These are phyloP conservation scores for Sarcophaga variegata DNA, from an alignment of 2,888 invertebrate genomes.

Conservation along the genomic window DNA sequence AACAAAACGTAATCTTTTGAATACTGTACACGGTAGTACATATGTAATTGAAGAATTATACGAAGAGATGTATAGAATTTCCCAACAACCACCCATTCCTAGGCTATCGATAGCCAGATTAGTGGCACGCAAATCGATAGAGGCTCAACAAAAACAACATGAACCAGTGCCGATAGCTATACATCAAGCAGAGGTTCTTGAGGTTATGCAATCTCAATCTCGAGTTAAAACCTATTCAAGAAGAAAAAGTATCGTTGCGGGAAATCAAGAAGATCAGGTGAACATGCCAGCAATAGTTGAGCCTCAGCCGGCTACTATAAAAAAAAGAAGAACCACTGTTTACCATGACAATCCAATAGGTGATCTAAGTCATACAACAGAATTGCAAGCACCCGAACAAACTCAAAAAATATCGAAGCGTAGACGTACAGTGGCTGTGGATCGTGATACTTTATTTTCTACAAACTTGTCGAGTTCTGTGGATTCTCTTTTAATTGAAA, in stretches of 20 bases:
- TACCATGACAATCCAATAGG: slow-evolving; percentile 40
- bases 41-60: slow-evolving; percentile 71
- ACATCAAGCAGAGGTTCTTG: slow-evolving; percentile 9
- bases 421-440: slow-evolving; percentile 72
- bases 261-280: slow-evolving; percentile 53
- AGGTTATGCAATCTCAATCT: neutral
- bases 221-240: slow-evolving; percentile 43
- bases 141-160: slow-evolving; percentile 67
- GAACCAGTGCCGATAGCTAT: neutral
- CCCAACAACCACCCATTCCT: slow-evolving; percentile 76
- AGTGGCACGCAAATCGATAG: slow-evolving; percentile 72
- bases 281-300: neutral
- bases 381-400: slow-evolving; percentile 52
- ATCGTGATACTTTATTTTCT: slow-evolving; percentile 48
- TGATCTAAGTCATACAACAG: slow-evolving; percentile 8
- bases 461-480: slow-evolving; percentile 4
- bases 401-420: slow-evolving; percentile 72
- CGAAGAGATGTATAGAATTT: slow-evolving; percentile 73
- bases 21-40: slow-evolving; percentile 72
- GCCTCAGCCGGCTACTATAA: neutral
- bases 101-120: slow-evolving; percentile 74
- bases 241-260: slow-evolving; percentile 53
- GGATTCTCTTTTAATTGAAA: slow-evolving; percentile 22
- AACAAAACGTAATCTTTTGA: slow-evolving; percentile 74
- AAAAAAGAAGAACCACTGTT: slow-evolving; percentile 41